Percentiles rank a stretch among this genome's conserved stretches.
Evolutionary conservation across 2,113 vertebrate genomes (phyloP).

Genomic region (Equus przewalskii): DNA sequence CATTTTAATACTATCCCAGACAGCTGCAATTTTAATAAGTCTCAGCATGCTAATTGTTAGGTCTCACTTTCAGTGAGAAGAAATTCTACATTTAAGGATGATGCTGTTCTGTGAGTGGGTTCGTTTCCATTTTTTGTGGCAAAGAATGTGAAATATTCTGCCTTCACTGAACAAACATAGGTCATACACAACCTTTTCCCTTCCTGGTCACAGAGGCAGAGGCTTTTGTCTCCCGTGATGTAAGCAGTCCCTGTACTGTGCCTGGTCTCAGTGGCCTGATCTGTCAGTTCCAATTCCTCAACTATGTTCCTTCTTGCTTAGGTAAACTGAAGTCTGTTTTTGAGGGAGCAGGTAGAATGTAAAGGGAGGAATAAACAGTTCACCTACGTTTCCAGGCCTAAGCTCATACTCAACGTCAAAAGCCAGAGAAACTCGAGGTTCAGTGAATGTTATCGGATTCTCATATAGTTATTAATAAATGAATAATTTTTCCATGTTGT

Average conservation of each 20-base stretch:
- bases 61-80: background rate
- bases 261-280: background rate
- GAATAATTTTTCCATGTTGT: background rate
- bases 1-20: background rate
- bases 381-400: background rate
- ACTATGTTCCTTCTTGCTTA: background rate
- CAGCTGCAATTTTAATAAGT: background rate
- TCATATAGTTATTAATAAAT: background rate
- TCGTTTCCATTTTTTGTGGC: background rate
- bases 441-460: background rate
- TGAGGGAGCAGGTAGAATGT: background rate
- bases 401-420: background rate
- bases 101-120: background rate
- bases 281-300: background rate
- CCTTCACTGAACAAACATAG: background rate
- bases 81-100: background rate
- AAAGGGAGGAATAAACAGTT: background rate
- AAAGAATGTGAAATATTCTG: background rate
- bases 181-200: background rate
- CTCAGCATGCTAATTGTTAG: background rate
- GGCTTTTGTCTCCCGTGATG: background rate
- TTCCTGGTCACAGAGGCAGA: background rate
- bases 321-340: background rate
- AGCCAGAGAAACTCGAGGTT: background rate
- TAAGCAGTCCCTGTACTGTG: background rate